A percentile compares a stretch with the other conserved stretches of the same genome.
These are phyloP conservation scores for Seriola aureovittata DNA, from an alignment of 2,113 vertebrate species.

Conservation along the genomic window DNA sequence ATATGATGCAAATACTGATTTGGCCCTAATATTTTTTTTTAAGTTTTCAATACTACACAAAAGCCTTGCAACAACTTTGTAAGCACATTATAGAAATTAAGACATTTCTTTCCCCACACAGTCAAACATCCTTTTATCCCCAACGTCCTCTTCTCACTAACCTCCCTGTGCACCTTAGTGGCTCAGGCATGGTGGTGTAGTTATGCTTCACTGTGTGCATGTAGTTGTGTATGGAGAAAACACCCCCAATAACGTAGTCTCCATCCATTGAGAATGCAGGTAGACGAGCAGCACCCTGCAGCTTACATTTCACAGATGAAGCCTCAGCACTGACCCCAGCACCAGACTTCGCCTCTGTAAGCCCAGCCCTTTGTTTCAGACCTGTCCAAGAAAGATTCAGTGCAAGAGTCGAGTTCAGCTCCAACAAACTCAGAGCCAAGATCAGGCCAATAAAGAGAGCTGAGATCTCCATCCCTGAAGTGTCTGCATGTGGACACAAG, in stretches of 20 bases:
- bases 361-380: conserved; percentile 6
- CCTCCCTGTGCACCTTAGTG: conserved; percentile 76
- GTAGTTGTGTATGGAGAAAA: conserved; percentile 76
- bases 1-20: too few species aligned
- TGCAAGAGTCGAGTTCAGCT: conserved; percentile 20
- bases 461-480: conserved; percentile 16
- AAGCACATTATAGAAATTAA: not conserved
- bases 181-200: conserved; percentile 71
- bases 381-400: not conserved
- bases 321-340: too few species aligned
- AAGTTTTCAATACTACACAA: not conserved
- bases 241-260: conserved; percentile 78
- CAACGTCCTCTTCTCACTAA: conserved; percentile 48
- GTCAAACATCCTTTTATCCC: not conserved
- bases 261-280: conserved; percentile 73
- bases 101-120: not conserved
- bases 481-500: conserved; percentile 7
- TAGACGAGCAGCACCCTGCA: conserved; percentile 51
- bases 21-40: too few species aligned
- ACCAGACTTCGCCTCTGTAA: not conserved
- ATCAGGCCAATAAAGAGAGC: conserved; percentile 1
- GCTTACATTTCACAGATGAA: conserved; percentile 58
- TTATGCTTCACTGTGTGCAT: conserved; percentile 49
- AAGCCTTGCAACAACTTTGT: not conserved
- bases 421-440: conserved; percentile 16